A percentile compares a stretch with the other conserved stretches of the same genome.
Conservation (phyloP, 2,113 vertebrate species). For the Mobula birostris region DNA sequence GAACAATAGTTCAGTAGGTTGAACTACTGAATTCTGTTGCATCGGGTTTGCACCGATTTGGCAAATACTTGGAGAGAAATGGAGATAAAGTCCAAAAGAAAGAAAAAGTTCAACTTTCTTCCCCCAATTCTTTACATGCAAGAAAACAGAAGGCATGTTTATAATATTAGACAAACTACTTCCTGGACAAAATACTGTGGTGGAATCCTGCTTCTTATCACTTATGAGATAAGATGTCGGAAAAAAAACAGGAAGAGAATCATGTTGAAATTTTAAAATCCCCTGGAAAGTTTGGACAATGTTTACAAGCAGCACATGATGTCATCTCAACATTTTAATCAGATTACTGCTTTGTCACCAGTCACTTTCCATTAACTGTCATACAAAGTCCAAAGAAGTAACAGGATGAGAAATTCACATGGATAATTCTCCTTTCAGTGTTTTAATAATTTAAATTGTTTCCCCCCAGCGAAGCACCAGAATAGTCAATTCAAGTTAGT, state of each 20-base stretch:
- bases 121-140: background rate
- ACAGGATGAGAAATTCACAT: no score
- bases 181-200: background rate
- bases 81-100: background rate
- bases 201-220: background rate
- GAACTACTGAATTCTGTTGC: background rate
- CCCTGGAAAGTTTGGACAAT: background rate
- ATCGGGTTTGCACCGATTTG: background rate
- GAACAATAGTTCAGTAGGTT: background rate
- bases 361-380: background rate
- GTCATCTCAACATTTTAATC: background rate
- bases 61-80: background rate
- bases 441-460: no score
- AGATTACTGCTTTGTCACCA: background rate
- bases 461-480: no score
- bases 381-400: background rate
- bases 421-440: no score
- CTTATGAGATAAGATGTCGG: background rate
- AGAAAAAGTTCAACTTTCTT: background rate
- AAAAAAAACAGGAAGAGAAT: background rate
- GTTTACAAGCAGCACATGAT: background rate
- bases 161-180: background rate
- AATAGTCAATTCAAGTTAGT: no score
- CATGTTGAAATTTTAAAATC: background rate
- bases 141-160: no score